These are phyloP conservation scores for Megalopta genalis DNA, from an alignment of 1,140 invertebrate genomes.

Conservation along the genomic window DNA sequence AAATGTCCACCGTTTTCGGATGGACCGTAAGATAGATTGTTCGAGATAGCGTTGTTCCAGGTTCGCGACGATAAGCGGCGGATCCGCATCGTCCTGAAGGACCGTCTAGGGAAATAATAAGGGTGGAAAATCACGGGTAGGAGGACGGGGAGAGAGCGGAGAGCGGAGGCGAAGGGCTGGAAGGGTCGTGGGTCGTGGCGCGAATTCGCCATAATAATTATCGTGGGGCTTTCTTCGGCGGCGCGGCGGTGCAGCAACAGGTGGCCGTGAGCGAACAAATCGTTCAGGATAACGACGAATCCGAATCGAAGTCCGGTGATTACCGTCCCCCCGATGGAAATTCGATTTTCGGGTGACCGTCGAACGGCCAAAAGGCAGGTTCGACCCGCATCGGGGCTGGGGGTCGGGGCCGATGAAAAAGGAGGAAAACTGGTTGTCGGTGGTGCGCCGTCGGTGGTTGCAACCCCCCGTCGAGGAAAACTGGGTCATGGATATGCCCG, in stretches of 20 bases:
- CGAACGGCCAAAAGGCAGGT: slow-evolving; percentile 44
- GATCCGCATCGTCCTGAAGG: background rate
- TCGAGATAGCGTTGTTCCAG: too few species aligned
- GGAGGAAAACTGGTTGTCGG: background rate
- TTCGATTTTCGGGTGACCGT: slow-evolving; percentile 49
- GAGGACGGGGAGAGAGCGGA: slow-evolving; percentile 13
- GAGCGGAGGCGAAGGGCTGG: background rate
- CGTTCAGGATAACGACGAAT: slow-evolving; percentile 61
- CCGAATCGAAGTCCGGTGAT: slow-evolving; percentile 51
- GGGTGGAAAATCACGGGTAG: background rate
- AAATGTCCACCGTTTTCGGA: too few species aligned
- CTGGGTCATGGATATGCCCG: slow-evolving; percentile 34
- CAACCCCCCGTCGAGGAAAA: background rate
- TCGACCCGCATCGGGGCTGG: background rate
- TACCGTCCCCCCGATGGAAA: slow-evolving; percentile 45
- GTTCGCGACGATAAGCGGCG: background rate
- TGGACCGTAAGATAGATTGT: too few species aligned
- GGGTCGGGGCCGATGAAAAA: slow-evolving; percentile 7
- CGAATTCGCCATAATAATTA: slow-evolving; percentile 57
- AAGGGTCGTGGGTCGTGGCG: slow-evolving; percentile 16
- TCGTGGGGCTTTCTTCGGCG: slow-evolving; percentile 47
- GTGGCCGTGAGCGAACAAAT: slow-evolving; percentile 61
- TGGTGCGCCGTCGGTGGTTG: too few species aligned
- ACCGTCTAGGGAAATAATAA: background rate
- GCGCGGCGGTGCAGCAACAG: slow-evolving; percentile 51